Evolutionary conservation across 2,888 invertebrate genomes (phyloP), one percentile per base, ranked within the genome.

Genomic region (Eustalomyia histrio): DNA sequence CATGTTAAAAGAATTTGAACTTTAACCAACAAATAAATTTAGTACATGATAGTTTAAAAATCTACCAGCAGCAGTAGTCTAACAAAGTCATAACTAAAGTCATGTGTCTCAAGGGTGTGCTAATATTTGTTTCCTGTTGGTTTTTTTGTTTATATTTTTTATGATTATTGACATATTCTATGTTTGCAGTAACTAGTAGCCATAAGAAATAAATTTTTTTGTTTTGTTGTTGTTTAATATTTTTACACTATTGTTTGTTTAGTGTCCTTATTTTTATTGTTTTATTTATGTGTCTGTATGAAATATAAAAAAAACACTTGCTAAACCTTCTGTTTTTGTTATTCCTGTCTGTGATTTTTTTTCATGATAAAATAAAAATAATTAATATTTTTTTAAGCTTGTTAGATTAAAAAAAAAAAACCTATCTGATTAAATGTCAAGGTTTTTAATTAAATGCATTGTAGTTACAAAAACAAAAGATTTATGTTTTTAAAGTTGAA

Each of bases 21-120:
- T 47, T n/a, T 2, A 47, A 47, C 43, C n/a, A n/a, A n/a, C 6
- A 1, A 47, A 1, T n/a, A 7, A 14, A 47, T n/a, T n/a, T 6
- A 47, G 43, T 47, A 47, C n/a, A 47, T 47, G 43, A 47, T 47
- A 47, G n/a, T 47, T 29, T 47, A n/a, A 6, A 47, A 47, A 47
- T n/a, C n/a, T n/a, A 47, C 43, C 43, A 47, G 14, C 10, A 29
- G 29, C 29, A 29, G 39, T 39, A n/a, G 43, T 47, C 43, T 3
- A 74, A 29, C 29, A 7, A 29, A 39, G 58, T 67, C 60, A 61
- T 47, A 68, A 75, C 61, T 61, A 63, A 33, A 55, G 63, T 50
- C 71, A 75, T 67, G 65, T 80, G 65, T 80, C 76, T 76, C 72
- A 67, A 76, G 76, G 55, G 63, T 55, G 52, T 76, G 18, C 65